phyloP scores from a whole-genome alignment of 2,797 vertebrate genomes.

The Pangasius sanitwongsei region DNA sequence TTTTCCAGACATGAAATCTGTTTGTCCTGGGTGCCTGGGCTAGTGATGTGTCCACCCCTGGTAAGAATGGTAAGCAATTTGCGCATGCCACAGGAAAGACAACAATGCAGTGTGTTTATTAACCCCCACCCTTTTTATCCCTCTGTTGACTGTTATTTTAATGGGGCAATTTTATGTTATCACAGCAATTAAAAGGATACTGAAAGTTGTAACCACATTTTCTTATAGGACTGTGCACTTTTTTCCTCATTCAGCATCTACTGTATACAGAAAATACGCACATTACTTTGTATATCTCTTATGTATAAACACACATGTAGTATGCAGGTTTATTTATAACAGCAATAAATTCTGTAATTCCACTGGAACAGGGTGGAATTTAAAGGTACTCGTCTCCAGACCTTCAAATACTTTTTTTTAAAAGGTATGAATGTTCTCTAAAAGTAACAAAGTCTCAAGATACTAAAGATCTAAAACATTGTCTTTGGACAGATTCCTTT shows the following conservation, averaged over 20 bases:
- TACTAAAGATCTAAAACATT: not conserved
- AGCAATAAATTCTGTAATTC: not conserved
- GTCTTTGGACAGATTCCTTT: not conserved
- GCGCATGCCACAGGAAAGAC: slow-evolving; percentile 6
- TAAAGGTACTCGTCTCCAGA: not conserved
- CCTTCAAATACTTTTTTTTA: not conserved
- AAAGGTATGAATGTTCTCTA: not conserved
- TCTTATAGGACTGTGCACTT: not conserved
- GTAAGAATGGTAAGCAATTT: not conserved
- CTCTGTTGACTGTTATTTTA: not conserved
- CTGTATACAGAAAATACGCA: not conserved
- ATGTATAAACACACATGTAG: not conserved
- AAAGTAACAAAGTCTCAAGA: not conserved
- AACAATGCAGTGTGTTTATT: not conserved
- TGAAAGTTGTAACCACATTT: not conserved
- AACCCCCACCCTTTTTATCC: not conserved
- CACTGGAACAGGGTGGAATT: not conserved
- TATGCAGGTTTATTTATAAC: not conserved
- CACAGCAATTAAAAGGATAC: not conserved
- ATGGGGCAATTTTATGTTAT: not conserved
- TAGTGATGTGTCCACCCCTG: slow-evolving; percentile 6
- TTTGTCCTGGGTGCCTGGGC: not conserved
- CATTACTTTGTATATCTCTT: not conserved
- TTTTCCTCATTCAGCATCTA: not conserved
- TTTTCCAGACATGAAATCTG: not conserved